Conservation (phyloP, 2,888 invertebrate genomes). For the Cerastis rubricosa region DNA sequence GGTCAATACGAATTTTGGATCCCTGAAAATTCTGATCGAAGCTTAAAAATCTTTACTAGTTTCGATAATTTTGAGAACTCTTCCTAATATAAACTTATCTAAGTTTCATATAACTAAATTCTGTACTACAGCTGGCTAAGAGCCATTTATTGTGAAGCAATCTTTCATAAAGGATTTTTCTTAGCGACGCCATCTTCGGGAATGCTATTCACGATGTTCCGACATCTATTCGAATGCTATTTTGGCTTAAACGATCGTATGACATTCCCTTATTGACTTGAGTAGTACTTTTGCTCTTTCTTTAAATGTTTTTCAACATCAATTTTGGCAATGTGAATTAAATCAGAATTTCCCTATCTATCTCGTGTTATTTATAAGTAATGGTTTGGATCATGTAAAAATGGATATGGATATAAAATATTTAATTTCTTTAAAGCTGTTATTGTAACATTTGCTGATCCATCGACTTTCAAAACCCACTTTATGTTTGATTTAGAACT, state of each 20-base stretch:
- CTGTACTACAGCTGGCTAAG: background rate
- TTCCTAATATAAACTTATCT: background rate
- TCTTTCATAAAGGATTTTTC: conserved; percentile 19
- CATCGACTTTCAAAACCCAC: background rate
- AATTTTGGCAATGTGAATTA: background rate
- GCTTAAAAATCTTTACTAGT: background rate
- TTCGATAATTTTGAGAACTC: background rate
- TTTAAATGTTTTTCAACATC: background rate
- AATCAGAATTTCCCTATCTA: background rate
- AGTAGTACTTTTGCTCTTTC: conserved; percentile 10
- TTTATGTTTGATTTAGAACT: background rate
- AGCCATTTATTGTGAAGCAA: conserved; percentile 7
- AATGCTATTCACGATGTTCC: conserved; percentile 13
- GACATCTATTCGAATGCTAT: conserved; percentile 16
- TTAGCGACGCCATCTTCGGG: background rate
- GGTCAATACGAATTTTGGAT: conserved; percentile 36
- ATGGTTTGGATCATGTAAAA: too few relatives aligned
- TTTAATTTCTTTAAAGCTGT: background rate
- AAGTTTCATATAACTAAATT: background rate
- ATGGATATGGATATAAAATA: too few relatives aligned
- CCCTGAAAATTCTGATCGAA: conserved; percentile 35
- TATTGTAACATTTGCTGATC: background rate
- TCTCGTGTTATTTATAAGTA: background rate
- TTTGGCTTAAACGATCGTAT: conserved; percentile 16
- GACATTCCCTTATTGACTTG: conserved; percentile 8